Base-by-base conservation (phyloP, 2,113 vertebrate genomes). In the Gymnorhina tibicen region DNA sequence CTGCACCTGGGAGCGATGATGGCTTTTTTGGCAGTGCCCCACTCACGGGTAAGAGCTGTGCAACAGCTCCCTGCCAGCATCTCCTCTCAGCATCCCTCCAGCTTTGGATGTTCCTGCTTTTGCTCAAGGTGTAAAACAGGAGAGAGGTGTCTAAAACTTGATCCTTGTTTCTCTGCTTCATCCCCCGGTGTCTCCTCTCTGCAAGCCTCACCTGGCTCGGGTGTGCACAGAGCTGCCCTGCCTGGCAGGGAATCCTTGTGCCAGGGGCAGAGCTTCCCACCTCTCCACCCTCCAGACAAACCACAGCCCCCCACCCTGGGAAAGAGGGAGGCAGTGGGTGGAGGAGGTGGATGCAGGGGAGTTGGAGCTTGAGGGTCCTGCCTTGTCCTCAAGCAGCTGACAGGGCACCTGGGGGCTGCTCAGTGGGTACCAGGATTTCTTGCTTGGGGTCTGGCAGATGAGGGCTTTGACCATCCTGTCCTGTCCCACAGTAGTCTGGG, bases 1-100 rank as follows among this genome's bases (percentile, higher is more conserved):
- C 49, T 26, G 1, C 4, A 3, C 27, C 42, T 28, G 30, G 22
- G 52, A 79, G 62, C 4, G 1, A 23, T 4, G 5, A 47, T 4
- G 10, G 26, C 7, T 58, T 63, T 88, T 72, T 47, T 32, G 69
- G 70, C 56, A n/a, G 56, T 44, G 37, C 3, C 22, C 4, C 8
- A 13, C 14, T 70, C 6, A 2, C 64, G 39, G 10, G 16, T 26
- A 50, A 23, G 63, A 21, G 19, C 33, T 72, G 55, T 49, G 46
- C 69, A 55, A 32, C 35, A 73, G 26, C 6, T 46, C 17, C 30
- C 64, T 56, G 37, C 22, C 60, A 85, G 79, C 49, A 74, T 55
- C 50, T 58, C 15, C 15, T 58, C 83, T 67, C 70, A 30, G 26
- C 52, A 63, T 11, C 49, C 49, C 30, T 72, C 35, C 84, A 56